Percentiles rank a stretch among this genome's conserved stretches.
phyloP scores from a whole-genome alignment of 2,888 invertebrate species.

The Campoplex capitator region DNA sequence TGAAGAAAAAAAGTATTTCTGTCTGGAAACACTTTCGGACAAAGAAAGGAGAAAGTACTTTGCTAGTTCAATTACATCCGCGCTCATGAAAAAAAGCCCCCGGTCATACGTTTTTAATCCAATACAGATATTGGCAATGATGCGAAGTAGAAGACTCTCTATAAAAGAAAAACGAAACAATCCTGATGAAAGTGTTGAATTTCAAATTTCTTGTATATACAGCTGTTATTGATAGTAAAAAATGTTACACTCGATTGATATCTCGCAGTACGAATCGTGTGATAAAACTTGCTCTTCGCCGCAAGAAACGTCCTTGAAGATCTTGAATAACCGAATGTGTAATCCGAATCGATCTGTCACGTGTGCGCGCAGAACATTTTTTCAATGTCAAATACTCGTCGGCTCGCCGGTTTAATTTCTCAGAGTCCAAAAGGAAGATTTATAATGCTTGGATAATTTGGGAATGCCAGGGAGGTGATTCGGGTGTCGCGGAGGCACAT shows the following conservation, averaged over 20 bases:
- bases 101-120: too few species aligned
- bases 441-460: background rate
- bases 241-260: background rate
- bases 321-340: slow-evolving; percentile 39
- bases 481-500: slow-evolving; percentile 7
- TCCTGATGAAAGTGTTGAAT: too few species aligned
- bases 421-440: background rate
- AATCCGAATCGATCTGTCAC: slow-evolving; percentile 33
- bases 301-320: slow-evolving; percentile 28
- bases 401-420: background rate
- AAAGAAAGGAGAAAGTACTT: background rate
- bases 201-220: too few species aligned
- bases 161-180: background rate
- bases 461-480: background rate
- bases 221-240: background rate
- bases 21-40: background rate
- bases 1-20: background rate
- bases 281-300: slow-evolving; percentile 3
- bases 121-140: background rate
- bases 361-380: background rate
- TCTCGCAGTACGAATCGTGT: background rate
- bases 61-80: background rate
- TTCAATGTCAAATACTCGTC: background rate
- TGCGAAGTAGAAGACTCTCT: background rate
- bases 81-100: background rate